A percentile compares a stretch with the other conserved stretches of the same genome.
Evolutionary conservation across 1,140 invertebrate species (phyloP).

Genomic region (Lepidurus arcticus): DNA sequence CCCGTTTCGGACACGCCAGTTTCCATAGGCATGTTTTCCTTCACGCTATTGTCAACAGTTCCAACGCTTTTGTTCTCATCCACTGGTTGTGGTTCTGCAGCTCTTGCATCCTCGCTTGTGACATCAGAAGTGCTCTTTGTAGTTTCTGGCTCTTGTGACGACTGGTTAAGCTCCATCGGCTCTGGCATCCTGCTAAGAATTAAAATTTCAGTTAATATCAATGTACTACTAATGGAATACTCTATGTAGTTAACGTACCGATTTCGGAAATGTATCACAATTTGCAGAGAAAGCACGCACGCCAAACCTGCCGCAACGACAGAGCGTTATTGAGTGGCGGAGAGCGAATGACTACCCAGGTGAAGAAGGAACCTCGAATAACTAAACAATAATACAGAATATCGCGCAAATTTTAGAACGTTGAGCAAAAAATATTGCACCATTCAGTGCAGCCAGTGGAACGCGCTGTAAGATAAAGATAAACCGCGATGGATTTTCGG

Average conservation of each 20-base stretch:
- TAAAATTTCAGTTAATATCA: background rate
- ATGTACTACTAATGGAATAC: background rate
- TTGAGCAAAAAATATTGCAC: no score
- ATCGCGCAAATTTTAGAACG: no score
- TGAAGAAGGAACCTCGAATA: no score
- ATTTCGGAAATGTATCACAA: no score
- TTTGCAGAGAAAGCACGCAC: no score
- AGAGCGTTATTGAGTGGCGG: no score
- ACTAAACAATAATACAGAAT: no score
- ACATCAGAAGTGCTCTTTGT: background rate
- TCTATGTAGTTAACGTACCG: no score
- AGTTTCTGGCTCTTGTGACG: background rate
- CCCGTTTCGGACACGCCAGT: background rate
- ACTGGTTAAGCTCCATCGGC: background rate
- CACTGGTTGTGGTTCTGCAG: background rate
- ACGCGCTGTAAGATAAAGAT: background rate
- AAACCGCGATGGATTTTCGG: background rate
- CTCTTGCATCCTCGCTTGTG: background rate
- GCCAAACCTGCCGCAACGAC: no score
- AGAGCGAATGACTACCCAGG: no score
- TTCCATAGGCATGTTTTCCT: background rate
- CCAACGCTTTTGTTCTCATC: background rate
- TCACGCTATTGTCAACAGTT: background rate
- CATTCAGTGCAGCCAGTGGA: background rate
- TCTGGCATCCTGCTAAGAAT: slow-evolving; percentile 5